A percentile compares a stretch with the other conserved stretches of the same genome.
These are phyloP conservation scores for Scaptomyza hsui DNA, from an alignment of 1,140 invertebrate species.

Conservation along the genomic window DNA sequence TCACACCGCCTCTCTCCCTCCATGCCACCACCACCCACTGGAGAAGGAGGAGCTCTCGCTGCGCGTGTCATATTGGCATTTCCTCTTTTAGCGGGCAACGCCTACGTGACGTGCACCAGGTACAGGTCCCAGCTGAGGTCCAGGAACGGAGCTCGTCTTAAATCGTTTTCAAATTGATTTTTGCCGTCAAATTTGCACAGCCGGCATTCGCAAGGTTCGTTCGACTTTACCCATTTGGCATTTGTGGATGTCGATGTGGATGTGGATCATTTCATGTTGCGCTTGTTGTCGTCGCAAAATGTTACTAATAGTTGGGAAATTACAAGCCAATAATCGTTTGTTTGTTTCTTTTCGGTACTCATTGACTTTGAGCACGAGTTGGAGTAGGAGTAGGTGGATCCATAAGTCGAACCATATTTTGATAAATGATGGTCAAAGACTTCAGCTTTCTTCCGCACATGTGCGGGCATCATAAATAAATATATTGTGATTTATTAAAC, in stretches of 20 bases:
- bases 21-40: slow-evolving; percentile 5
- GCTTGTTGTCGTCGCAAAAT: slow-evolving; percentile 76
- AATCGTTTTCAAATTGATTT: slow-evolving; percentile 82
- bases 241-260: slow-evolving; percentile 32
- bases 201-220: slow-evolving; percentile 13
- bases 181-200: slow-evolving; percentile 80
- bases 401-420: slow-evolving; percentile 5
- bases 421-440: slow-evolving; percentile 39
- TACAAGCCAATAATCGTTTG: slow-evolving; percentile 77
- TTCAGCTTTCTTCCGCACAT: slow-evolving; percentile 36
- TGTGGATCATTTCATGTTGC: slow-evolving; percentile 52
- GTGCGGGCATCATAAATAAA: slow-evolving; percentile 62
- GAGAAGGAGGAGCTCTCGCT: slow-evolving; percentile 33
- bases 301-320: slow-evolving; percentile 79
- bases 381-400: slow-evolving; percentile 38
- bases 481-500: slow-evolving; percentile 61
- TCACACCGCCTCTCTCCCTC: not conserved
- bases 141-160: slow-evolving; percentile 43
- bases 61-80: slow-evolving; percentile 81
- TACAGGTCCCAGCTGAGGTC: not conserved
- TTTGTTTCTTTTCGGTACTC: slow-evolving; percentile 41
- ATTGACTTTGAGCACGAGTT: slow-evolving; percentile 38
- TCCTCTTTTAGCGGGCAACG: slow-evolving; percentile 71
- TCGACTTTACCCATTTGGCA: not conserved
- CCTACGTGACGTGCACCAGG: slow-evolving; percentile 49